Evolutionary conservation across 1,140 invertebrate genomes (phyloP).

Genomic region (Drosophila carrolli): DNA sequence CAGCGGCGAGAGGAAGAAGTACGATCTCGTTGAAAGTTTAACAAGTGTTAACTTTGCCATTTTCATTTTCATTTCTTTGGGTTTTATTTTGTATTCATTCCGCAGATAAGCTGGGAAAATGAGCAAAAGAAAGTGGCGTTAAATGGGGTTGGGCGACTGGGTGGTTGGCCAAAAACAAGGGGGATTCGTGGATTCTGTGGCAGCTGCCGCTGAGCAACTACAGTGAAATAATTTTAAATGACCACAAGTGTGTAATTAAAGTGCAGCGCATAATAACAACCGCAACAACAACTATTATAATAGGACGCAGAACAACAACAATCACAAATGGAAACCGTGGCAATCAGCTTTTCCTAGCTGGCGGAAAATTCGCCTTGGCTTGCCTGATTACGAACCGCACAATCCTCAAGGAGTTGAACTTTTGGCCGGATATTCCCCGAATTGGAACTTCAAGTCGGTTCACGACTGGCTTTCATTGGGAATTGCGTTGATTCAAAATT

Average conservation of each 20-base stretch:
- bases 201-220: conserved; percentile 64
- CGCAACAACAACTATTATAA: conserved; percentile 54
- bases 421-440: conserved; percentile 25
- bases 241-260: conserved; percentile 82
- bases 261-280: conserved; percentile 74
- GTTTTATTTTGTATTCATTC: conserved; percentile 68
- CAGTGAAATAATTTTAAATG: conserved; percentile 80
- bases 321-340: conserved; percentile 60
- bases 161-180: background rate
- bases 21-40: conserved; percentile 76
- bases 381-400: conserved; percentile 12
- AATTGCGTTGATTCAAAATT: conserved; percentile 25
- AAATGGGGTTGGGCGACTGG: background rate
- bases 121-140: conserved; percentile 48
- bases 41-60: conserved; percentile 83
- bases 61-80: conserved; percentile 74
- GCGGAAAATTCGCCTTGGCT: conserved; percentile 30
- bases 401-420: conserved; percentile 38
- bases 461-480: conserved; percentile 1
- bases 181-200: conserved; percentile 36
- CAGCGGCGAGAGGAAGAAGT: conserved; percentile 8
- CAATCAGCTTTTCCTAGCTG: conserved; percentile 61
- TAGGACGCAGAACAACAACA: conserved; percentile 21
- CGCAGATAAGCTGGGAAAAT: conserved; percentile 71
- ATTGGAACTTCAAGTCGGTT: conserved; percentile 20